A percentile compares a stretch with the other conserved stretches of the same genome.
These are phyloP conservation scores for Drosophila anomelani DNA, from an alignment of 2,888 invertebrate species.

Conservation along the genomic window DNA sequence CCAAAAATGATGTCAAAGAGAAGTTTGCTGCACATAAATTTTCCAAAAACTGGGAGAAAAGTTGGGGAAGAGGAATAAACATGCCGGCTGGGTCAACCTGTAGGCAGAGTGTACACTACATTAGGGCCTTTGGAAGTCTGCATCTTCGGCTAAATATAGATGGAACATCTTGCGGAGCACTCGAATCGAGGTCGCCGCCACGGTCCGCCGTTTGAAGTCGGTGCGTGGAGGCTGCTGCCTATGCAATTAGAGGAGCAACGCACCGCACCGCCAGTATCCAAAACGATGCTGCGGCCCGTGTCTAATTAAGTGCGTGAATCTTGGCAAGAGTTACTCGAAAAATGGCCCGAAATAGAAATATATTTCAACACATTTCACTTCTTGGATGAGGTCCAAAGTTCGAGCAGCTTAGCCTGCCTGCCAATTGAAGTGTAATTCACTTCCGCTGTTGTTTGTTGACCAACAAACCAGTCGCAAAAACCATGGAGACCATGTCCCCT, in stretches of 20 bases:
- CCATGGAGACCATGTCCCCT: conserved; percentile 25
- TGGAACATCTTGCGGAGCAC: conserved; percentile 46
- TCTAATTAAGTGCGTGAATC: conserved; percentile 78
- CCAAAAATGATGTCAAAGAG: conserved; percentile 58
- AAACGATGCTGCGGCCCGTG: conserved; percentile 53
- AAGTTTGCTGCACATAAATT: conserved; percentile 60
- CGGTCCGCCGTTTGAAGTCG: conserved; percentile 64
- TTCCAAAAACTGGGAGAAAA: conserved; percentile 8
- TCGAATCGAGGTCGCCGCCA: conserved; percentile 66
- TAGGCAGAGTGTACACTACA: conserved; percentile 21
- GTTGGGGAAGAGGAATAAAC: conserved; percentile 3
- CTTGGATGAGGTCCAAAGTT: conserved; percentile 47
- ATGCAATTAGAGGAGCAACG: conserved; percentile 68
- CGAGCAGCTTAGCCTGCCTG: conserved; percentile 29
- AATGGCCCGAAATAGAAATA: conserved; percentile 62
- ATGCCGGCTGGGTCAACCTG: conserved; percentile 50
- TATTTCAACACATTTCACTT: conserved; percentile 63
- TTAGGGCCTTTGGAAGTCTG: conserved; percentile 27
- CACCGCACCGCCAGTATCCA: conserved; percentile 27
- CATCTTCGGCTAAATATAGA: conserved; percentile 63
- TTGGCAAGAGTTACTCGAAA: conserved; percentile 62
- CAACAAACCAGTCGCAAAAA: conserved; percentile 19
- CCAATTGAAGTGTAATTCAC: conserved; percentile 57
- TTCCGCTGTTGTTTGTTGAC: conserved; percentile 54
- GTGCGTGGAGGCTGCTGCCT: conserved; percentile 46